These are phyloP conservation scores for Thomomys bottae DNA, from an alignment of 2,113 vertebrate genomes.

Conservation along the genomic window DNA sequence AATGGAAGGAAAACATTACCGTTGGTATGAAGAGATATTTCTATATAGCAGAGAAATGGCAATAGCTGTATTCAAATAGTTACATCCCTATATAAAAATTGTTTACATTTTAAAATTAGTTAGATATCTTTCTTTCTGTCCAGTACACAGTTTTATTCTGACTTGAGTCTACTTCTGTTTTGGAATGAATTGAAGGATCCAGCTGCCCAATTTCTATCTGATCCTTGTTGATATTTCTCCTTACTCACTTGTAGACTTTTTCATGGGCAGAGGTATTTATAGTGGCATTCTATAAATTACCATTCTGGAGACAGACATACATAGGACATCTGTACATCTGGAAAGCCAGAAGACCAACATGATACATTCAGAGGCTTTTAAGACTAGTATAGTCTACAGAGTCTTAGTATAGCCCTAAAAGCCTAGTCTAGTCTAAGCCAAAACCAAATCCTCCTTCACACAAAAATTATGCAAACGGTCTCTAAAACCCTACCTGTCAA, in stretches of 20 bases:
- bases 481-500: constrained; percentile 40
- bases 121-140: constrained; percentile 76
- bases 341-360: constrained; percentile 13
- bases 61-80: constrained; percentile 76
- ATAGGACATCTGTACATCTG: background rate
- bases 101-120: constrained; percentile 85
- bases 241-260: constrained; percentile 30
- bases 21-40: constrained; percentile 78
- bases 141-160: constrained; percentile 74
- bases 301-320: background rate
- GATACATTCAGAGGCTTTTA: background rate
- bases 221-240: background rate
- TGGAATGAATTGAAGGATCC: constrained; percentile 68
- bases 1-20: constrained; percentile 71
- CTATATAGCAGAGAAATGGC: constrained; percentile 80
- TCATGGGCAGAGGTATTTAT: constrained; percentile 64
- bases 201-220: constrained; percentile 61
- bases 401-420: no score
- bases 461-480: background rate
- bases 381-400: background rate
- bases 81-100: constrained; percentile 82
- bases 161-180: constrained; percentile 73
- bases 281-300: constrained; percentile 71
- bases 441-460: constrained; percentile 29
- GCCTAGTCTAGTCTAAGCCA: background rate